phyloP scores from a whole-genome alignment of 2,113 vertebrate species.

The Ramphastos sulfuratus region DNA sequence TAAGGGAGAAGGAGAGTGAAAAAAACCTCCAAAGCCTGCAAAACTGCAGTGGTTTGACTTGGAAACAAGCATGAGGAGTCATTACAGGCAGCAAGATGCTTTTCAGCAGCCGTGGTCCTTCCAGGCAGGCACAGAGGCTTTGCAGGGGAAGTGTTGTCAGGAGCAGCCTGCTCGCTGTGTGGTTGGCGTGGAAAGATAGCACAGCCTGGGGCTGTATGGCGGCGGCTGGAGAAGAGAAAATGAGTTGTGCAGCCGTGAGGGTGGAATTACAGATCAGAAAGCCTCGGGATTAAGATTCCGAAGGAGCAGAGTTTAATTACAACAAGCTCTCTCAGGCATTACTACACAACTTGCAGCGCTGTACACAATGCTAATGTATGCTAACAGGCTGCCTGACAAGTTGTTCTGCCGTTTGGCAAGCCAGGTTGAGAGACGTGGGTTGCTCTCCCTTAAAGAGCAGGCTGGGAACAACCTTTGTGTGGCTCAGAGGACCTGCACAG shows the following conservation, averaged over 20 bases:
- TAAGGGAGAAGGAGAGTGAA: not conserved
- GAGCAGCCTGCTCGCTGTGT: not conserved
- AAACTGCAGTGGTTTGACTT: not conserved
- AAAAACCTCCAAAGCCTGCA: not conserved
- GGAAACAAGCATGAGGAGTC: not conserved
- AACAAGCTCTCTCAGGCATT: not conserved
- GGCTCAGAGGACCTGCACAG: not conserved
- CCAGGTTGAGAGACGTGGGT: rapidly evolving
- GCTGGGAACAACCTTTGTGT: not conserved
- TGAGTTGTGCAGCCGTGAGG: not conserved
- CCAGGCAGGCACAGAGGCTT: not conserved
- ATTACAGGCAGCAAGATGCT: not conserved
- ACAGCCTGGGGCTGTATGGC: not conserved
- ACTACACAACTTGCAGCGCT: not conserved
- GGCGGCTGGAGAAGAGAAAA: not conserved
- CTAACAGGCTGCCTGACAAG: not conserved
- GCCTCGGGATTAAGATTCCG: not conserved
- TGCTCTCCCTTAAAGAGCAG: not conserved
- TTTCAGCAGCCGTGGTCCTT: not conserved
- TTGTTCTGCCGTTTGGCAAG: not conserved
- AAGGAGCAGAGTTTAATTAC: not conserved
- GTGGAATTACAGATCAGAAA: not conserved
- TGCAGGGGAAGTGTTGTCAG: not conserved
- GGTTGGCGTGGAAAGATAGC: not conserved
- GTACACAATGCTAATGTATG: not conserved